These are phyloP conservation scores for Phyto melanocephala DNA, from an alignment of 2,888 invertebrate genomes.

Conservation along the genomic window DNA sequence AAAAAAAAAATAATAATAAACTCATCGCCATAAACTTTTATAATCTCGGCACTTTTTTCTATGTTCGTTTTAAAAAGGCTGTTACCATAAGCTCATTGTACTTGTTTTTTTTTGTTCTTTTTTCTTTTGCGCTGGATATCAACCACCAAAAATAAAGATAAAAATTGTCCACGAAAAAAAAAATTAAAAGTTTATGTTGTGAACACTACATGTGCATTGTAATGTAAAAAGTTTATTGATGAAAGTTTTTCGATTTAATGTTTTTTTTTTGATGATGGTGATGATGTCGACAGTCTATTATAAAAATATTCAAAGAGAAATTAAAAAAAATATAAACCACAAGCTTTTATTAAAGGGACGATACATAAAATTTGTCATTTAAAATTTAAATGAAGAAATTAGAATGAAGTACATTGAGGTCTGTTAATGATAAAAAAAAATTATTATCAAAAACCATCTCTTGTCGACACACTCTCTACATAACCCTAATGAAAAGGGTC, in stretches of 20 bases:
- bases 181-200: background rate
- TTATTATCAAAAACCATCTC: no score
- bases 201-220: conserved; percentile 22
- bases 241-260: conserved; percentile 50
- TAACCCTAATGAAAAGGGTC: background rate
- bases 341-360: no score
- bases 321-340: background rate
- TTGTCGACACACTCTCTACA: conserved; percentile 3
- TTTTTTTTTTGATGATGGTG: conserved; percentile 7
- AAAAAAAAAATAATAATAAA: background rate
- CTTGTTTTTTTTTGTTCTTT: background rate
- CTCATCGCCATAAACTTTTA: background rate
- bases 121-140: background rate
- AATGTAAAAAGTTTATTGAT: conserved; percentile 47
- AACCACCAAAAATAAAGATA: conserved; percentile 1
- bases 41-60: background rate
- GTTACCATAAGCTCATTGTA: background rate
- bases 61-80: background rate
- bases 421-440: background rate
- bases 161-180: background rate
- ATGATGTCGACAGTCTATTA: conserved; percentile 19
- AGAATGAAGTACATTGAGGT: no score
- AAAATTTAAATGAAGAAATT: no score
- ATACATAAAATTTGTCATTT: no score
- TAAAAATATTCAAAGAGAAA: background rate